Conservation (phyloP, 2,888 invertebrate species). For the Caenorhabditis virilis region DNA sequence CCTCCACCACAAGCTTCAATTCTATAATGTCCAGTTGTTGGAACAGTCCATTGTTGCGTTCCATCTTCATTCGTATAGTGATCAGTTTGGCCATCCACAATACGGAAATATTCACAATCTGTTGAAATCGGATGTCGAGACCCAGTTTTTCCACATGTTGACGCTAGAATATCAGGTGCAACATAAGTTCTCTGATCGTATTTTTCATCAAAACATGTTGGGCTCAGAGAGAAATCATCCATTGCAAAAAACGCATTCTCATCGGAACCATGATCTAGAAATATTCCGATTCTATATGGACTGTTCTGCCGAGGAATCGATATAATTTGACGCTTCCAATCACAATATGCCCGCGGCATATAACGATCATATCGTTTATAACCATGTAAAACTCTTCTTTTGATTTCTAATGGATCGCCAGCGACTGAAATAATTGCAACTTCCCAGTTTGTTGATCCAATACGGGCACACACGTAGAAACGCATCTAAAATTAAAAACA, state of each 20-base stretch:
- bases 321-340: slow-evolving; percentile 14
- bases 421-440: slow-evolving; percentile 21
- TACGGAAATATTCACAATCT: slow-evolving; percentile 11
- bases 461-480: slow-evolving; percentile 14
- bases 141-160: slow-evolving; percentile 18
- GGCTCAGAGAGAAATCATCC: slow-evolving; percentile 31
- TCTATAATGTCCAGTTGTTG: slow-evolving; percentile 18
- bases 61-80: slow-evolving; percentile 31
- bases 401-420: slow-evolving; percentile 18
- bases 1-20: slow-evolving; percentile 32
- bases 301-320: slow-evolving; percentile 20
- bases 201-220: slow-evolving; percentile 15
- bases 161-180: slow-evolving; percentile 12
- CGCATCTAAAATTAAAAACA: slow-evolving; percentile 13
- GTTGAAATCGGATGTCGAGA: slow-evolving; percentile 3
- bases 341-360: slow-evolving; percentile 4
- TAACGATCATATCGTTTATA: not conserved
- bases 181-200: slow-evolving; percentile 9
- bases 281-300: slow-evolving; percentile 22
- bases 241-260: slow-evolving; percentile 13
- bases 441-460: slow-evolving; percentile 12
- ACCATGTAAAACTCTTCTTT: slow-evolving; percentile 13
- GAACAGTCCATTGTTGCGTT: slow-evolving; percentile 32
- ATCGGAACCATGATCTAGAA: slow-evolving; percentile 9
- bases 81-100: slow-evolving; percentile 24